A percentile compares a stretch with the other conserved stretches of the same genome.
These are phyloP conservation scores for Lithophane semibrunnea DNA, from an alignment of 2,888 invertebrate genomes.

Conservation along the genomic window DNA sequence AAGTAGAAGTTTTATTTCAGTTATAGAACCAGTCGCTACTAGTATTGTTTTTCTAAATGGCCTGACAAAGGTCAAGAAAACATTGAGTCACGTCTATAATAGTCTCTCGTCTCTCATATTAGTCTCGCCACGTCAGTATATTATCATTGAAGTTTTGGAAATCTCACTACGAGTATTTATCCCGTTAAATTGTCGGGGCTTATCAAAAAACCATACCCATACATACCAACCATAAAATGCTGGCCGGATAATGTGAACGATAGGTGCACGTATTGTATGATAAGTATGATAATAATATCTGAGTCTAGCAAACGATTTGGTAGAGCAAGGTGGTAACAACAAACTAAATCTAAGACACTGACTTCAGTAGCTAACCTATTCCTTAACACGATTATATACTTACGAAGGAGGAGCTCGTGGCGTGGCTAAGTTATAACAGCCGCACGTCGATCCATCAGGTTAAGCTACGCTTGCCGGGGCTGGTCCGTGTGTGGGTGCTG, in stretches of 20 bases:
- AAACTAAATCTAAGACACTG: neutral
- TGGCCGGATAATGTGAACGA: neutral
- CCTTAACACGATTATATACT: neutral
- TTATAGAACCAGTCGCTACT: constrained; percentile 13
- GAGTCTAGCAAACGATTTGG: neutral
- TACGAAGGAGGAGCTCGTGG: no score
- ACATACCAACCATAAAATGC: no score
- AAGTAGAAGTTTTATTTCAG: neutral
- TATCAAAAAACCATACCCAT: neutral
- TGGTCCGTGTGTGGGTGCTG: no score
- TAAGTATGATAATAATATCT: neutral
- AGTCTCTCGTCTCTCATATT: no score
- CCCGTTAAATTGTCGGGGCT: neutral
- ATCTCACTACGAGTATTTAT: neutral
- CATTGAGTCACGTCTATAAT: neutral
- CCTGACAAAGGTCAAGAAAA: constrained; percentile 42
- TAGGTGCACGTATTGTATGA: neutral
- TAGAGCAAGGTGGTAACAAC: neutral
- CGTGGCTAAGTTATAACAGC: no score
- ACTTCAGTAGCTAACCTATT: neutral
- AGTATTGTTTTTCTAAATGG: constrained; percentile 32
- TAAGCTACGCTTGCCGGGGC: no score
- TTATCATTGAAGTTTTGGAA: neutral
- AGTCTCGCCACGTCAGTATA: neutral
- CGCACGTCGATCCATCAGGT: no score